Evolutionary conservation across 1,140 invertebrate species (phyloP), one percentile per base, ranked within the genome.

Genomic region (Drosophila watanabei): DNA sequence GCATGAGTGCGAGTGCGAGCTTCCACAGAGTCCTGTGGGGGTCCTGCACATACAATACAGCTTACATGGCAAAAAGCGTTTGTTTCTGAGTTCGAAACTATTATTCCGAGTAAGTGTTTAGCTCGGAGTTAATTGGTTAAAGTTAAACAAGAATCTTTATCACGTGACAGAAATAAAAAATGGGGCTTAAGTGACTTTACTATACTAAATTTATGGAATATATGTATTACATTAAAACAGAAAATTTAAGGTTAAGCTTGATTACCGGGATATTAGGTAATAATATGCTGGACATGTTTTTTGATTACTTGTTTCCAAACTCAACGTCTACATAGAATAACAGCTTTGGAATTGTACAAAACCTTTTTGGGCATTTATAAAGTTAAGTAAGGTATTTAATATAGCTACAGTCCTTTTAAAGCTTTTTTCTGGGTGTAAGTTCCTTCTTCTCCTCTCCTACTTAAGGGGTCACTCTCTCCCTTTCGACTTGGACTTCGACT

Each of bases 1-100:
- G 71, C 52, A 51, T 11, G 30, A 88, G 60, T 73, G 49, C 20
- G 65, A 79, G 52, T 35, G 20, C 28, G 28, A 54, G 24, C 46
- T 66, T 24, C 16, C 20, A 37, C 11, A 14, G 37, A 66, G 33
- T 52, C 24, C 35, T 37, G 18, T 9, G 18, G 33, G 54, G n/a
- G n/a, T 61, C 28, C 37, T 18, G 37, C n/a, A 18, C 7, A 24
- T 65, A 58, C 56, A 60, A 33, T 24, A 9, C 33, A 6, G 28
- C 14, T n/a, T 32, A 37, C 28, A 48, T 30, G 16, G 14, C 14
- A 10, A 39, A 24, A 57, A 57, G 4, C 0, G 3, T 3, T 3
- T 2, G 5, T 39, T 39, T 57, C 35, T 0, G 13, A 10, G 14
- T 10, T 28, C 0, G 14, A 39, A 57, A 39, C 54, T n/a, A 28